Evolutionary conservation across 2,888 invertebrate genomes (phyloP), one percentile per base, ranked within the genome.

Genomic region (Cryptocephalus primarius): DNA sequence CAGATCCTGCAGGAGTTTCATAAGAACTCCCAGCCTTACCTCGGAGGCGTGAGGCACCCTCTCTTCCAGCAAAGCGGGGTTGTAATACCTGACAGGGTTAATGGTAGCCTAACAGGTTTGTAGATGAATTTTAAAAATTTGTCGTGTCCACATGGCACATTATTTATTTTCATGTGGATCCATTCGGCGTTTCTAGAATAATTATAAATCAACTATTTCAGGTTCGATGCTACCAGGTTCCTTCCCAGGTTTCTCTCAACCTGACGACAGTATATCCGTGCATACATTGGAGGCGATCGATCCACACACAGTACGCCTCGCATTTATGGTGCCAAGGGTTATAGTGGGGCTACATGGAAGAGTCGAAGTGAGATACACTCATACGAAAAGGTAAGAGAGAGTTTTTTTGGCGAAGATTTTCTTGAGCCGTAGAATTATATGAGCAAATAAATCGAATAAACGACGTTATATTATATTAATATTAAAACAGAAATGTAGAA

Each of bases 291-390:
- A 87, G 65, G 80, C 89, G 2, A 75, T 91, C 47, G 85, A 89
- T 55, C 80, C 87, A 0, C 81, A 82, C 13, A 85, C 87, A 32
- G 82, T 91, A 8, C 82, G 87, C 53, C 77, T 92, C 62, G 78
- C 88, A 9, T 90, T 92, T 65, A 84, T 85, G 4, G 82, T 92
- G 9, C 90, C 92, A 0, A 75, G 81, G 13, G 77, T 89, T 1
- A 78, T 89, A 54, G 89, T 92, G 8, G 91, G 91, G 32, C 74
- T 92, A 40, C 83, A 88, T 59, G 92, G 92, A 46, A 81, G 89
- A 53, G 88, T 92, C 2, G 90, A 92, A 68, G 74, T 92, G 50
- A 78, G 88, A 63, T 92, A 90, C 65, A 89, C 90, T 8, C 85
- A 87, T 61, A 79, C 88, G 60, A 80, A 79, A 60, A 69, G 75